Percentiles rank a stretch among this genome's conserved stretches.
phyloP scores from a whole-genome alignment of 2,888 invertebrate genomes.

The Flexamia atlantica region DNA sequence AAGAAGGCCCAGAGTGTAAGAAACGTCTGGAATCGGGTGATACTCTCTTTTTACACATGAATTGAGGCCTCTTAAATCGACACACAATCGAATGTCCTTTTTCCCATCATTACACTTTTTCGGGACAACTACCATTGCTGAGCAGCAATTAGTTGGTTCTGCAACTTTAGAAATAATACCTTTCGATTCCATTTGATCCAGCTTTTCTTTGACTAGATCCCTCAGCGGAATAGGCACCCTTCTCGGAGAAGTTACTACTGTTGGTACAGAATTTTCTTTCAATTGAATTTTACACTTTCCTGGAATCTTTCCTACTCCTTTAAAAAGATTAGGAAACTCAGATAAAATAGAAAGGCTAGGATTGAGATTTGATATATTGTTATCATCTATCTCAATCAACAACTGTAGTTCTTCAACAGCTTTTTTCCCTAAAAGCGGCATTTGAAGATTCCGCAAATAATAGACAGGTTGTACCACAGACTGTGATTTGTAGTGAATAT shows the following conservation, averaged over 20 bases:
- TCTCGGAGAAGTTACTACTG: not conserved
- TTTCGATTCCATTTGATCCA: not conserved
- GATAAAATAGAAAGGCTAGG: not conserved
- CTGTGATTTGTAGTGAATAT: not conserved
- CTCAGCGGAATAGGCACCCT: not conserved
- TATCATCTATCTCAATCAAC: not conserved
- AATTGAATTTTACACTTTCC: not conserved
- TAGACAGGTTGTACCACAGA: not conserved
- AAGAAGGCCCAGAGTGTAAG: slow-evolving; percentile 67
- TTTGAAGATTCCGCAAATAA: not conserved
- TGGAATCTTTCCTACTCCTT: not conserved
- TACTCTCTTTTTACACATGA: slow-evolving; percentile 66
- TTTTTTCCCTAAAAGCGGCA: not conserved
- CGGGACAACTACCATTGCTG: too few relatives aligned
- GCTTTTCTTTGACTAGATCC: not conserved
- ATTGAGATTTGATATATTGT: not conserved
- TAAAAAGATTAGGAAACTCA: not conserved
- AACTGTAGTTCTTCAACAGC: not conserved
- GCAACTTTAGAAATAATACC: too few relatives aligned
- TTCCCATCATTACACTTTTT: too few relatives aligned
- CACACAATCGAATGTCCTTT: too few relatives aligned
- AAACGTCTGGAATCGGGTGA: slow-evolving; percentile 70
- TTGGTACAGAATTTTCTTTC: not conserved
- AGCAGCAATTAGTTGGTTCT: too few relatives aligned
- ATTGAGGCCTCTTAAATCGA: slow-evolving; percentile 59